A percentile compares a stretch with the other conserved stretches of the same genome.
Conservation (phyloP, 2,113 vertebrate species). For the Centropus bengalensis region DNA sequence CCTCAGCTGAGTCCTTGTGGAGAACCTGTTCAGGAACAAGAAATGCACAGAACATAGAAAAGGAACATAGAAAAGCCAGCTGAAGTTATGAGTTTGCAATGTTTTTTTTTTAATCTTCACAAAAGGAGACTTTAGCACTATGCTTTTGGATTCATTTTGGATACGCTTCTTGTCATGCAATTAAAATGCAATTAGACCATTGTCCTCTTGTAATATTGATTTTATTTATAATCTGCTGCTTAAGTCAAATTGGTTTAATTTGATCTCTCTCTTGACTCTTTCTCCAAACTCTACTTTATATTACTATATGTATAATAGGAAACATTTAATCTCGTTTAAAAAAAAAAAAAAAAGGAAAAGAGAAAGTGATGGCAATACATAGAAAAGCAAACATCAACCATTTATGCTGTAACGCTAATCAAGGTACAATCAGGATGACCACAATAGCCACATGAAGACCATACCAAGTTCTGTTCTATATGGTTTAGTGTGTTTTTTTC, state of each 20-base stretch:
- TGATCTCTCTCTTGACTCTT: not conserved
- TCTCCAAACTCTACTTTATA: not conserved
- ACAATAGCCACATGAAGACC: not conserved
- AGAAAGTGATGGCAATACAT: not conserved
- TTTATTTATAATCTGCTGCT: constrained; percentile 14
- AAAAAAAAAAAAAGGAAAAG: not conserved
- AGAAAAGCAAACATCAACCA: not conserved
- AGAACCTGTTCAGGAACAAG: not conserved
- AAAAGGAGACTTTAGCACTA: not conserved
- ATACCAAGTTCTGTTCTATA: not conserved
- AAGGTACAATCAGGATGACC: not conserved
- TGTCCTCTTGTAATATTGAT: not conserved
- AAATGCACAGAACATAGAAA: not conserved
- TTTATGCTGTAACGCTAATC: not conserved
- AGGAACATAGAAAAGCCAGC: not conserved
- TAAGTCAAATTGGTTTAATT: constrained; percentile 3
- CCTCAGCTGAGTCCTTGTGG: not conserved
- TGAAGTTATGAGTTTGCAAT: not conserved
- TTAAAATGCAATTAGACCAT: constrained; percentile 17
- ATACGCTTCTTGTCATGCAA: not conserved
- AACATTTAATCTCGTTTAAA: not conserved
- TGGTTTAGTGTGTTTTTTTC: accelerated
- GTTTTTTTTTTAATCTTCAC: not conserved
- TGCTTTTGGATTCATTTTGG: not conserved
- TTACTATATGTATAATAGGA: not conserved